A percentile compares a stretch with the other conserved stretches of the same genome.
phyloP scores from a whole-genome alignment of 2,888 invertebrate species.

The Scelioninae gen. 1 region DNA sequence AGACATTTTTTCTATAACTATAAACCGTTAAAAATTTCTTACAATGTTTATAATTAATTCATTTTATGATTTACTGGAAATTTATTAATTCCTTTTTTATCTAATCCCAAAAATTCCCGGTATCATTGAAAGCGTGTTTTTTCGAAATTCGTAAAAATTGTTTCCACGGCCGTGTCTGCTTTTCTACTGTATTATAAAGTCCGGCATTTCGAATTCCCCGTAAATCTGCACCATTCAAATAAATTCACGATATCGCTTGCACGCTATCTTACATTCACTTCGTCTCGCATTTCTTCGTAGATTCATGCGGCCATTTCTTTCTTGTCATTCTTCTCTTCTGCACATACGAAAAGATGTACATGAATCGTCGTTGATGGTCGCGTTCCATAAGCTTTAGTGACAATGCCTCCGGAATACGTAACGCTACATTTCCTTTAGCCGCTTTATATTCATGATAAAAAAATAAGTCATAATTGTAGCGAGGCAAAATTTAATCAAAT shows the following conservation, averaged over 20 bases:
- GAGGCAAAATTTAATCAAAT: slow-evolving; percentile 30
- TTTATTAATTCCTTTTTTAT: slow-evolving; percentile 1
- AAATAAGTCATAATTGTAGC: slow-evolving; percentile 52
- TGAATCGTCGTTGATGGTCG: slow-evolving; percentile 79
- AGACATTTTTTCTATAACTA: too few relatives aligned
- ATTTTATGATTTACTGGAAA: background rate
- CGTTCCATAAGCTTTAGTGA: slow-evolving; percentile 77
- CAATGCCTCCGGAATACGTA: slow-evolving; percentile 80
- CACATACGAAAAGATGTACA: slow-evolving; percentile 72
- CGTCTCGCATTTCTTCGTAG: slow-evolving; percentile 65
- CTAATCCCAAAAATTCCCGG: slow-evolving; percentile 37
- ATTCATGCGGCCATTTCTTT: slow-evolving; percentile 69
- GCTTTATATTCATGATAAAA: slow-evolving; percentile 50
- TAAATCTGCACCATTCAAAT: slow-evolving; percentile 69
- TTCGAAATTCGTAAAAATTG: slow-evolving; percentile 46
- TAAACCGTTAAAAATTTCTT: too few relatives aligned
- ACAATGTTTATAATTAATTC: background rate
- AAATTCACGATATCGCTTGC: slow-evolving; percentile 71
- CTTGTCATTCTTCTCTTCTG: slow-evolving; percentile 69
- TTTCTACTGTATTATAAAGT: slow-evolving; percentile 62
- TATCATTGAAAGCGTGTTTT: slow-evolving; percentile 35
- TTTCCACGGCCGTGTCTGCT: slow-evolving; percentile 27
- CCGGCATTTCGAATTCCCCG: slow-evolving; percentile 62
- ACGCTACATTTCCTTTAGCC: slow-evolving; percentile 77
- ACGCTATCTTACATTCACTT: slow-evolving; percentile 69